Conservation (phyloP, 2,797 vertebrate species). For the Ptychobarbus kaznakovi region DNA sequence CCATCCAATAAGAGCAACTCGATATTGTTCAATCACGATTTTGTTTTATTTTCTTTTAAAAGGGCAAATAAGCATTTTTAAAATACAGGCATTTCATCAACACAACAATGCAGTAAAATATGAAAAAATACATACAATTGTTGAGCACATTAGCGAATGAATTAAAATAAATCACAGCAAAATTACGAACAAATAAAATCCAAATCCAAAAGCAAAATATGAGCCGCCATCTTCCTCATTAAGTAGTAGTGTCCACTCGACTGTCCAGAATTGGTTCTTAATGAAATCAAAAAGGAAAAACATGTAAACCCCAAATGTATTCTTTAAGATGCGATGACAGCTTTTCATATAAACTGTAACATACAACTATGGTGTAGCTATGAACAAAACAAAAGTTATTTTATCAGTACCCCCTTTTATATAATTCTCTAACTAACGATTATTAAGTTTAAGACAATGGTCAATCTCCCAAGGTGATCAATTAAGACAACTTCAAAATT, state of each 20-base stretch:
- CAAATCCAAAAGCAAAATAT: conserved; percentile 74
- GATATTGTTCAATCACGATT: conserved; percentile 46
- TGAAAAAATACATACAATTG: conserved; percentile 37
- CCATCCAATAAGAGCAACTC: conserved; percentile 56
- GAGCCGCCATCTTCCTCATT: conserved; percentile 89
- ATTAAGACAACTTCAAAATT: conserved; percentile 15
- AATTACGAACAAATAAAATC: conserved; percentile 51
- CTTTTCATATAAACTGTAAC: conserved; percentile 31
- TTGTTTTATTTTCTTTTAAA: conserved; percentile 28
- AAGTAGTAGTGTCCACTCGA: conserved; percentile 89
- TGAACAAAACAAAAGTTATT: neutral
- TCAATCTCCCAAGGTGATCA: neutral
- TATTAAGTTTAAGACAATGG: neutral
- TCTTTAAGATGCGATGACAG: conserved; percentile 34
- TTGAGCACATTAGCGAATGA: conserved; percentile 6
- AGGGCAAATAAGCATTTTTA: neutral
- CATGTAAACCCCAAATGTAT: conserved; percentile 83
- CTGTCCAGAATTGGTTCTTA: conserved; percentile 90
- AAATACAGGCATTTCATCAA: conserved; percentile 47
- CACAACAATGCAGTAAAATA: conserved; percentile 31
- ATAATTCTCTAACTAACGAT: neutral
- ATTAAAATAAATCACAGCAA: conserved; percentile 16
- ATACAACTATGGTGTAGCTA: neutral
- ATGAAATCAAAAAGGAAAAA: conserved; percentile 90
- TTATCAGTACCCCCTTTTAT: neutral